phyloP scores from a whole-genome alignment of 2,888 invertebrate species.

The Noctua janthina region DNA sequence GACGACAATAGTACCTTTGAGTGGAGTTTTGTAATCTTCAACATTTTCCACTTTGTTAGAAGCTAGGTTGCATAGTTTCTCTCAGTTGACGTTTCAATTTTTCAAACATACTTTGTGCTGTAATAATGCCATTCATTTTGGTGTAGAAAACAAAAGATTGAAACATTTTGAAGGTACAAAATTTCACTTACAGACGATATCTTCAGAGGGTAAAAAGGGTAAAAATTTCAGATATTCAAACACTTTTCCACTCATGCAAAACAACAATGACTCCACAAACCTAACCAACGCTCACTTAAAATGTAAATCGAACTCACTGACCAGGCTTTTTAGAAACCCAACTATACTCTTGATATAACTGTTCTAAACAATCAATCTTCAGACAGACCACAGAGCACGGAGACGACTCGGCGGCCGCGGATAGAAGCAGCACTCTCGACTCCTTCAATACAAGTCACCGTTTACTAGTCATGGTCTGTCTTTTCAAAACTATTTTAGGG shows the following conservation, averaged over 20 bases:
- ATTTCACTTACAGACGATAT: slow-evolving; percentile 6
- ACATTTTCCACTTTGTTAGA: slow-evolving; percentile 55
- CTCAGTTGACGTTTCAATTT: slow-evolving; percentile 56
- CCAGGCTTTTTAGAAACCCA: slow-evolving; percentile 74
- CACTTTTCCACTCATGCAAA: slow-evolving; percentile 41
- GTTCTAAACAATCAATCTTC: slow-evolving; percentile 88
- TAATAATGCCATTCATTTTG: slow-evolving; percentile 32
- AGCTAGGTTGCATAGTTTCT: slow-evolving; percentile 51
- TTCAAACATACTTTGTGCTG: slow-evolving; percentile 48
- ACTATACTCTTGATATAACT: slow-evolving; percentile 70
- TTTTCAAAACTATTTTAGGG: background rate
- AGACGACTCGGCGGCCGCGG: background rate
- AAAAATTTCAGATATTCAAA: slow-evolving; percentile 2
- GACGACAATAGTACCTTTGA: slow-evolving; percentile 65
- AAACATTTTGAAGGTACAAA: slow-evolving; percentile 23
- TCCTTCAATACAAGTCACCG: background rate
- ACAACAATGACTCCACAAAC: slow-evolving; percentile 60
- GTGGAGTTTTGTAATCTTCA: slow-evolving; percentile 69
- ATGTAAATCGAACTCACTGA: slow-evolving; percentile 70
- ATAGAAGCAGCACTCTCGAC: background rate
- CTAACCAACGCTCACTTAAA: slow-evolving; percentile 55
- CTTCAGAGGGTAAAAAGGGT: background rate
- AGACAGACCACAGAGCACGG: slow-evolving; percentile 72
- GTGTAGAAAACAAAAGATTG: slow-evolving; percentile 41
- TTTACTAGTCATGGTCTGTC: background rate